phyloP scores from a whole-genome alignment of 1,140 invertebrate species.

The Paraescarpia echinospica region DNA sequence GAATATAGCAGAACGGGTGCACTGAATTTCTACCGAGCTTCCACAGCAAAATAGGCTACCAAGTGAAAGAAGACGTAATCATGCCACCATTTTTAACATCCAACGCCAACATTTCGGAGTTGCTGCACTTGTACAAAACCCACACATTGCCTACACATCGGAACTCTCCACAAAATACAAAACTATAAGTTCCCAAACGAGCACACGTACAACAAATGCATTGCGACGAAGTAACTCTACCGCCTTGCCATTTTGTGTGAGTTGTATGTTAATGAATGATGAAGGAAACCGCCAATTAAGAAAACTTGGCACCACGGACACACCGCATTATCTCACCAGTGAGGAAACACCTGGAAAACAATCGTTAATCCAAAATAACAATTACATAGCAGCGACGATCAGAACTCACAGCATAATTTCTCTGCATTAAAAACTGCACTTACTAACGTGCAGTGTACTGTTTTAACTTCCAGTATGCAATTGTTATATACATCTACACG shows the following conservation, averaged over 20 bases:
- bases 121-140: not conserved
- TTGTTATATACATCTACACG: not conserved
- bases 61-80: not conserved
- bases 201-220: not conserved
- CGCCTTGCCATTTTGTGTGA: not conserved
- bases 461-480: not conserved
- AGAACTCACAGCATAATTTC: not conserved
- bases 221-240: not conserved
- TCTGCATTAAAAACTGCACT: constrained; percentile 5
- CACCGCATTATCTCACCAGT: not conserved
- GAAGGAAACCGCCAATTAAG: not conserved
- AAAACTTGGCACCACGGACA: not conserved
- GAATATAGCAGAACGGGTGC: not conserved
- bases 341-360: not conserved
- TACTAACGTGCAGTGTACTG: not conserved
- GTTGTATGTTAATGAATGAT: not conserved
- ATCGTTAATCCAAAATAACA: not conserved
- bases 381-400: not conserved
- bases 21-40: not conserved
- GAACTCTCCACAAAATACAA: not conserved
- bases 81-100: not conserved
- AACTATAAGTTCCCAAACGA: not conserved
- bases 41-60: not conserved
- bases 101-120: not conserved
- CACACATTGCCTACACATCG: not conserved